Conservation (phyloP, 2,113 vertebrate species). For the Passer montanus region DNA sequence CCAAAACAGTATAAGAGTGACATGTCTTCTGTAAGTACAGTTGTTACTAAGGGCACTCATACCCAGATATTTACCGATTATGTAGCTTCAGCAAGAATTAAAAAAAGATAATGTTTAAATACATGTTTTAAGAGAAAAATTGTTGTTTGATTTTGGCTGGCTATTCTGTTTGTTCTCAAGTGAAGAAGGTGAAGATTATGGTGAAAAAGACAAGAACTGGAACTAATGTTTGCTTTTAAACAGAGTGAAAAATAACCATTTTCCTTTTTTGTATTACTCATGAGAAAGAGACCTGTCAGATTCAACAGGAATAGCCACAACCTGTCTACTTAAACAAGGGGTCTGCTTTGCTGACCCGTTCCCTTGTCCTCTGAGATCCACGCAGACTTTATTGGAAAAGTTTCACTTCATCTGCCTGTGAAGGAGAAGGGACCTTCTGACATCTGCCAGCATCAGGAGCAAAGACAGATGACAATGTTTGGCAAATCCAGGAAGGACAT, state of each 20-base stretch:
- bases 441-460: not conserved
- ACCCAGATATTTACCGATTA: not conserved
- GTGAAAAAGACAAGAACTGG: not conserved
- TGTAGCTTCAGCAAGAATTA: not conserved
- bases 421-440: not conserved
- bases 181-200: not conserved
- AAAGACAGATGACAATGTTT: not conserved
- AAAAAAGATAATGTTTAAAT: not conserved
- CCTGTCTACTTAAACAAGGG: not conserved
- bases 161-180: not conserved
- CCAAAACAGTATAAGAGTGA: not conserved
- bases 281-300: not conserved
- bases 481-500: not conserved
- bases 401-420: not conserved
- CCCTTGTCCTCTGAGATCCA: not conserved
- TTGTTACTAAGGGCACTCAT: not conserved
- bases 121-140: not conserved
- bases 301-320: not conserved
- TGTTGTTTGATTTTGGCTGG: not conserved
- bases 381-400: not conserved
- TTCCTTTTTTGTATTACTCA: not conserved
- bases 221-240: not conserved
- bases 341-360: not conserved
- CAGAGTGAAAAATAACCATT: not conserved
- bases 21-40: not conserved